phyloP scores from a whole-genome alignment of 2,888 invertebrate genomes.

The Drosophila paranaensis region DNA sequence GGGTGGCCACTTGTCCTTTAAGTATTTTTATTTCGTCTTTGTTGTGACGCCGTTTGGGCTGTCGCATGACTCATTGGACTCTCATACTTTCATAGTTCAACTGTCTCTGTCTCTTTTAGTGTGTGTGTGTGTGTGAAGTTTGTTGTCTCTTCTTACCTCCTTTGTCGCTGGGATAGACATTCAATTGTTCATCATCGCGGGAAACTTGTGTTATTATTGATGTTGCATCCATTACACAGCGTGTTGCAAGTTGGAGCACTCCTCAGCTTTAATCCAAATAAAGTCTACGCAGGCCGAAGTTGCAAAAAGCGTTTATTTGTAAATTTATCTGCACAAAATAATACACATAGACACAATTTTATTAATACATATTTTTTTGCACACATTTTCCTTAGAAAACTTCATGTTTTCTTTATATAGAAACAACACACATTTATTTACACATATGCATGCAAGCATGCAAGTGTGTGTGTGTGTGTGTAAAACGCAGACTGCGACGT shows the following conservation, averaged over 20 bases:
- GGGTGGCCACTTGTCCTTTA: constrained; percentile 68
- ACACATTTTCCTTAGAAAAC: constrained; percentile 63
- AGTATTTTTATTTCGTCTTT: constrained; percentile 65
- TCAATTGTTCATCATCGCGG: constrained; percentile 98
- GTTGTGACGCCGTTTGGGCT: constrained; percentile 67
- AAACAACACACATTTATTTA: constrained; percentile 30
- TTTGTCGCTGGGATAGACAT: constrained; percentile 92
- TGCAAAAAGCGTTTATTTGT: constrained; percentile 33
- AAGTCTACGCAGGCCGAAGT: constrained; percentile 39
- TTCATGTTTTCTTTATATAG: constrained; percentile 64
- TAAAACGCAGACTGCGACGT: constrained; percentile 57
- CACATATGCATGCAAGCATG: constrained; percentile 15
- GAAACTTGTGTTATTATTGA: constrained; percentile 99
- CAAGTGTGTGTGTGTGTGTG: constrained; percentile 36
- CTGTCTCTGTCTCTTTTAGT: not conserved
- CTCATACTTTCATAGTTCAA: constrained; percentile 10
- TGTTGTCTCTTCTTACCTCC: constrained; percentile 86
- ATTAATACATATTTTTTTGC: constrained; percentile 53
- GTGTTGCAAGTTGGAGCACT: constrained; percentile 50
- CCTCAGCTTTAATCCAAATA: constrained; percentile 24
- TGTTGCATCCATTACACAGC: constrained; percentile 95
- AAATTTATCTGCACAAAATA: constrained; percentile 55
- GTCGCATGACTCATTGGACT: constrained; percentile 61
- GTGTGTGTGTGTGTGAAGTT: constrained; percentile 12
- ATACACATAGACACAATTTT: constrained; percentile 53